A percentile compares a stretch with the other conserved stretches of the same genome.
Evolutionary conservation across 1,140 invertebrate genomes (phyloP).

Genomic region (Tetramorium alpestre): DNA sequence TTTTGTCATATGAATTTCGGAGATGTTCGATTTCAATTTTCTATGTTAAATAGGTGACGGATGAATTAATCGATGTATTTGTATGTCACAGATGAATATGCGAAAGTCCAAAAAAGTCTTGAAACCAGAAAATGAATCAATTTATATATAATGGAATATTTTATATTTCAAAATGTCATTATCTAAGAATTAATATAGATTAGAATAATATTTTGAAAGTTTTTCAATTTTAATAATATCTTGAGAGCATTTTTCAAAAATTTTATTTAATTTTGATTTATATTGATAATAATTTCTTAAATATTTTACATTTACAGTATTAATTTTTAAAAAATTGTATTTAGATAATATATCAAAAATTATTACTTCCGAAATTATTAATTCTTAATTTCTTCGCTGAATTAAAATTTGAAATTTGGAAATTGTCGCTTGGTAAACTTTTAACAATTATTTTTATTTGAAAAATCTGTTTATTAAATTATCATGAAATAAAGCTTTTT

Average conservation of each 20-base stretch:
- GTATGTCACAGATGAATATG: background rate
- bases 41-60: background rate
- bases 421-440: background rate
- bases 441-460: background rate
- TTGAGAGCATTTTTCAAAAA: background rate
- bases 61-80: background rate
- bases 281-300: background rate
- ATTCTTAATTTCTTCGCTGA: background rate
- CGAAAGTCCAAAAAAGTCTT: background rate
- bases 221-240: background rate
- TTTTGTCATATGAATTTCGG: slow-evolving; percentile 8
- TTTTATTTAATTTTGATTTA: background rate
- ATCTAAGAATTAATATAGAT: background rate
- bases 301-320: background rate
- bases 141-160: background rate
- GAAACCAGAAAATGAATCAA: background rate
- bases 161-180: background rate
- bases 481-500: background rate
- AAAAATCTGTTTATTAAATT: background rate
- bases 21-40: background rate
- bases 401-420: slow-evolving; percentile 5
- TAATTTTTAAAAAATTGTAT: background rate
- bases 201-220: background rate
- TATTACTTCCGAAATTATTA: background rate
- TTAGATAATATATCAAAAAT: background rate